phyloP scores from a whole-genome alignment of 2,888 invertebrate genomes.

The Phaonia tiefii region DNA sequence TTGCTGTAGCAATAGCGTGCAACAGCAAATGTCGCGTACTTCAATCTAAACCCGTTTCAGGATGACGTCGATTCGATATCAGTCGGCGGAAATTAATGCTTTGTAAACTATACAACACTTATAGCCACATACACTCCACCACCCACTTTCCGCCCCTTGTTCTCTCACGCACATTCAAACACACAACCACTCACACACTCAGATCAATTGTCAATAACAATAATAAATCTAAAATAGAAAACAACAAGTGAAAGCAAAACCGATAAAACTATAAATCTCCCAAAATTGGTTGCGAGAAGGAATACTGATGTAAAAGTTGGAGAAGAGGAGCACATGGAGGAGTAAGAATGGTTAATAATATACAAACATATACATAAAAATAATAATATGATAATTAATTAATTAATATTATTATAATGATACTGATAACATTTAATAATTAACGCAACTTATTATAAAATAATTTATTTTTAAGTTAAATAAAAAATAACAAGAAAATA shows the following conservation, averaged over 20 bases:
- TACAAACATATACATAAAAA: slow-evolving; percentile 57
- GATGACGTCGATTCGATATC: slow-evolving; percentile 13
- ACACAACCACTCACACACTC: slow-evolving; percentile 20
- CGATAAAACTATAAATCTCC: slow-evolving; percentile 41
- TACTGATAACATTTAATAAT: slow-evolving; percentile 68
- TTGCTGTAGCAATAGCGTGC: slow-evolving; percentile 30
- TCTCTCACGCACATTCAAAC: slow-evolving; percentile 32
- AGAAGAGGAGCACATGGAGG: slow-evolving; percentile 36
- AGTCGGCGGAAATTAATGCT: background rate
- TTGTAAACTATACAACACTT: slow-evolving; percentile 33
- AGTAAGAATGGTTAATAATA: slow-evolving; percentile 58
- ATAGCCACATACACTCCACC: background rate
- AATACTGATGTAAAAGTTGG: slow-evolving; percentile 18
- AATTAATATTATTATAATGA: slow-evolving; percentile 57
- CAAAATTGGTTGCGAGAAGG: slow-evolving; percentile 54
- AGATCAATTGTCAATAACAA: slow-evolving; percentile 39
- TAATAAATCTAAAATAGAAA: slow-evolving; percentile 37
- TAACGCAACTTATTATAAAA: slow-evolving; percentile 71
- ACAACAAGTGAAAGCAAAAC: slow-evolving; percentile 44
- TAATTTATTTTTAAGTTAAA: slow-evolving; percentile 70
- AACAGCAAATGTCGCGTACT: slow-evolving; percentile 69
- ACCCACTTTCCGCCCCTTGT: background rate
- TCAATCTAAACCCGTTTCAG: slow-evolving; percentile 70
- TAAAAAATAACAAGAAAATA: slow-evolving; percentile 67
- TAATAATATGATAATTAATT: slow-evolving; percentile 48